Base-by-base conservation (phyloP, 2,888 invertebrate genomes). In the Diarsia mendica region DNA sequence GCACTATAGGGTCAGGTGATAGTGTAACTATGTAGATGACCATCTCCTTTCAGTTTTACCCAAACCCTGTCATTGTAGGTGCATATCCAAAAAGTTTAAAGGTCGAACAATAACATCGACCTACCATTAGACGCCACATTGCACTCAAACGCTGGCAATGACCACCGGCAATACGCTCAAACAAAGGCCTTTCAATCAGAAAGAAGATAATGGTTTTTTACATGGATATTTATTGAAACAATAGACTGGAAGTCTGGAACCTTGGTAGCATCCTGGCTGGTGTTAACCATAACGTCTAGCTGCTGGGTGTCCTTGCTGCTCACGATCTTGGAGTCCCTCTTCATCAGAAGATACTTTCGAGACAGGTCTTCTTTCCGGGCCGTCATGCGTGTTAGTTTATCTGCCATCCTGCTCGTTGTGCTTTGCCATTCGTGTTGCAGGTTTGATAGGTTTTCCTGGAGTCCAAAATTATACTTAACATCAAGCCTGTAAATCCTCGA, bases 261-360 rank as follows among this genome's bases (percentile, higher is more conserved):
- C 92, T 97, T 94, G 60, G 97, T 96, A 67, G 96, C 94, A 72
- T 97, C 95, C 84, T 97, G 97, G 85, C 98, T 97, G 55, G 95
- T 93, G 65, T 97, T 97, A 15, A 97, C 97, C 90, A 98, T 94
- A 39, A 95, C 83, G 39, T 97, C 97, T 49, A 98, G 92, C 80
- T 97, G 96, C 33, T 96, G 92, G 46, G 96, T 94, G 75, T 97
- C 97, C 11, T 92, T 90, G 10, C 92, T 93, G 77, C 96, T 94
- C 72, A 97, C 96, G 0, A 91, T 82, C 76, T 97, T 97, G 10
- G 97, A 94, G n/a, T 96, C 95, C 23, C 88, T 92, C 85, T 97
- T 97, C 88, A 97, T 92, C 87, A 93, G 95, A 83, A 94, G 93
- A 80, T 97, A 95, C 28, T 94, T 94, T n/a, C 91, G 91, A 0